Base-by-base conservation (phyloP, 2,888 invertebrate species). In the Cyaniris semiargus region DNA sequence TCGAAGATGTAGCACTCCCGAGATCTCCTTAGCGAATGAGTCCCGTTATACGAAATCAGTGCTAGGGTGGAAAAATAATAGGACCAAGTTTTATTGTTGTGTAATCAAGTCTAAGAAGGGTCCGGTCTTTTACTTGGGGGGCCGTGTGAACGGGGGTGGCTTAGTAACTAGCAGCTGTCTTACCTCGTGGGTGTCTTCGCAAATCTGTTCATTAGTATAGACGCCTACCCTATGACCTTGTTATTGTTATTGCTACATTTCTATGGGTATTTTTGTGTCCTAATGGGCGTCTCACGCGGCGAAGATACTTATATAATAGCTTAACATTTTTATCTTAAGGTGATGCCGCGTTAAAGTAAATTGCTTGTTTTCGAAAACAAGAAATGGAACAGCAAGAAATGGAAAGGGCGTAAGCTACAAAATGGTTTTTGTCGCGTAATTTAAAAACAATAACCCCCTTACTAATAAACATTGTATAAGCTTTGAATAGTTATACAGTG, bases 81-180 rank as follows among this genome's bases (percentile, higher is more conserved):
- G 82, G 81, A 79, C 80, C 76, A 76, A 82, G 79, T 80, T 83
- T 80, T 81, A 83, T 82, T 83, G 84, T 84, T 84, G 84, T 82
- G 83, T 85, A 85, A 84, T 84, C 82, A 84, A 84, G 83, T 83
- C 82, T 81, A 84, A 82, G 83, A 82, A 87, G 88, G 87, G 88
- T 85, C 85, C 84, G 83, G 83, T 80, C 81, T 76, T 80, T 80
- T 82, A 85, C 87, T 87, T 87, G 87, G 82, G 83, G 83, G 83
- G 84, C 82, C 84, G 85, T 86, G 88, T 88, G 88, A 87, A 85
- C 83, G 87, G 85, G 87, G 87, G 87, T 84, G 86, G 84, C 83
- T 76, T 79, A 74, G 76, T 79, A 80, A 81, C 81, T 77, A 78
- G 81, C 83, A 84, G 84, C 84, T 84, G 84, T 82, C 80, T 81